phyloP scores from a whole-genome alignment of 2,888 invertebrate species.

The Amphipyra tragopoginis region DNA sequence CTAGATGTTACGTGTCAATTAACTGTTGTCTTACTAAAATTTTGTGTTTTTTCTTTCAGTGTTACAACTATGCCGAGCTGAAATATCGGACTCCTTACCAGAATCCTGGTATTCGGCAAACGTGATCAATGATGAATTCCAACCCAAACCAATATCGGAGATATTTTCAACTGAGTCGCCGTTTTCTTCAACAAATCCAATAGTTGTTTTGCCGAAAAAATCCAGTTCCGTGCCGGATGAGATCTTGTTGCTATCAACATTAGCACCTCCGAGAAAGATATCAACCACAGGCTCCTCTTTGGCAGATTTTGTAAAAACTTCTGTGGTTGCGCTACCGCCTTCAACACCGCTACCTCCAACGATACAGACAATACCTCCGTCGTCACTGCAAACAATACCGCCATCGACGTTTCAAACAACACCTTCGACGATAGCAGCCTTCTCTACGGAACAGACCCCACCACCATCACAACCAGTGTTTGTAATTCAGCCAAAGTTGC shows the following conservation, averaged over 20 bases:
- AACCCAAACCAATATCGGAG: constrained; percentile 82
- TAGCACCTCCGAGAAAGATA: constrained; percentile 48
- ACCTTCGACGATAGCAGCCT: constrained; percentile 18
- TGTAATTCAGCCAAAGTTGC: constrained; percentile 10
- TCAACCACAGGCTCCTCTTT: constrained; percentile 21
- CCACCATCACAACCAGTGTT: constrained; percentile 33
- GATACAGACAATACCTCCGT: constrained; percentile 23
- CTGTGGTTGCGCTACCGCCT: constrained; percentile 24
- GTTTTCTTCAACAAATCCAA: constrained; percentile 75
- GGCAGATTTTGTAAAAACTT: constrained; percentile 29
- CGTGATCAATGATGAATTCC: constrained; percentile 79
- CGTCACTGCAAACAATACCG: constrained; percentile 1
- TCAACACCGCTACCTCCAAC: constrained; percentile 41
- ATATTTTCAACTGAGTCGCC: constrained; percentile 77
- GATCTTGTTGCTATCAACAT: constrained; percentile 51
- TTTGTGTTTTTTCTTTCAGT: constrained; percentile 76
- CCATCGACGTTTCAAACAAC: neutral
- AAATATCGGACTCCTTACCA: constrained; percentile 71
- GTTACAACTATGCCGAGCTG: constrained; percentile 84
- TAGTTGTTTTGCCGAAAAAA: constrained; percentile 61
- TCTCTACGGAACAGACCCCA: constrained; percentile 28
- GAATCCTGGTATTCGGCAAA: constrained; percentile 84
- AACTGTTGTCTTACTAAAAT: neutral
- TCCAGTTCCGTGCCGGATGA: constrained; percentile 48
- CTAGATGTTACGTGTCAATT: too few species aligned